A percentile compares a stretch with the other conserved stretches of the same genome.
Conservation (phyloP, 2,888 invertebrate species). For the Caenorhabditis sinica region DNA sequence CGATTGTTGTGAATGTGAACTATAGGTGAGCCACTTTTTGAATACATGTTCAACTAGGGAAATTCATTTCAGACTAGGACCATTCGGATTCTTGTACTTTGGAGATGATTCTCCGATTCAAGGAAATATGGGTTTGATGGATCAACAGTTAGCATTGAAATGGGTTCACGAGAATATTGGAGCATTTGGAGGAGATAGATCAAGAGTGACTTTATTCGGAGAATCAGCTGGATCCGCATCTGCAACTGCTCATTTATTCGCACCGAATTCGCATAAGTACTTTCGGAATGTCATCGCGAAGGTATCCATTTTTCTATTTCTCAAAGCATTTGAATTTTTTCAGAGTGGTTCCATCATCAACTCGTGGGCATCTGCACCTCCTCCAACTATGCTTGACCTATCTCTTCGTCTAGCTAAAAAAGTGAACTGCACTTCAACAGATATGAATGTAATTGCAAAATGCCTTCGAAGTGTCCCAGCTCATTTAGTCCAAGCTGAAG, state of each 20-base stretch:
- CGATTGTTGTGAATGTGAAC: slow-evolving; percentile 83
- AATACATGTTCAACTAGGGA: not conserved
- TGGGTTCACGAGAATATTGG: slow-evolving; percentile 95
- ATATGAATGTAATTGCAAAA: slow-evolving; percentile 86
- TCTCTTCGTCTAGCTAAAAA: slow-evolving; percentile 76
- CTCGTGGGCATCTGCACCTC: slow-evolving; percentile 93
- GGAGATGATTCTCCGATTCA: slow-evolving; percentile 89
- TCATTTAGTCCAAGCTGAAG: slow-evolving; percentile 87
- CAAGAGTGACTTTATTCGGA: slow-evolving; percentile 87
- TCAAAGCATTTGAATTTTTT: slow-evolving; percentile 84
- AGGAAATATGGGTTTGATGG: slow-evolving; percentile 94
- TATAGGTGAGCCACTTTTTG: slow-evolving; percentile 73
- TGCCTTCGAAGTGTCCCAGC: slow-evolving; percentile 87
- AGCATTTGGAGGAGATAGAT: slow-evolving; percentile 94
- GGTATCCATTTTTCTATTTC: slow-evolving; percentile 49
- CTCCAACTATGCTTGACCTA: slow-evolving; percentile 86
- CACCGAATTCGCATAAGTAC: slow-evolving; percentile 91
- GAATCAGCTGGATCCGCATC: slow-evolving; percentile 95
- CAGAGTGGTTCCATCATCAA: slow-evolving; percentile 94
- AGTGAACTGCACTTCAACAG: slow-evolving; percentile 81
- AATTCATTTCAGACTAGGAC: slow-evolving; percentile 89
- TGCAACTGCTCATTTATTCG: slow-evolving; percentile 87
- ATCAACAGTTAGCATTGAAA: slow-evolving; percentile 93
- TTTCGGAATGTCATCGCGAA: slow-evolving; percentile 83
- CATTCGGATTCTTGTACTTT: slow-evolving; percentile 95